Base-by-base conservation (phyloP, 2,797 vertebrate genomes). In the Tarsius wallacei region DNA sequence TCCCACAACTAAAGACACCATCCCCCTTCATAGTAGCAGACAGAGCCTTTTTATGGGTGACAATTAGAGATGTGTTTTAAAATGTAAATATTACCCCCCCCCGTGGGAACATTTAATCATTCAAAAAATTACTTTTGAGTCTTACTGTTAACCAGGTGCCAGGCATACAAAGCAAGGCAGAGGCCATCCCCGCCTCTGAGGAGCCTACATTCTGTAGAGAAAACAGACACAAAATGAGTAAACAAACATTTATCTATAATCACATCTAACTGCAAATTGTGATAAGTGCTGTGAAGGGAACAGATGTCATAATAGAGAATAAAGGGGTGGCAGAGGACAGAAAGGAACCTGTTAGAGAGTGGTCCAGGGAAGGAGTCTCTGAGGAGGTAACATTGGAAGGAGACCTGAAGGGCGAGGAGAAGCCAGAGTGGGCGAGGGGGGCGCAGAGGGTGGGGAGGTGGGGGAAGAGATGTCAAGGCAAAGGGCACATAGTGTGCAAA, bases 231-330 rank as follows among this genome's bases (percentile, higher is more conserved):
- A 92, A 96, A 70, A 77, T 1, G 28, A 76, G 42, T 33, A 77
- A 94, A 93, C 7, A 28, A 71, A 86, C 36, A 74, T 88, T 90
- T 87, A 42, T 86, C 61, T 93, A 0, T 83, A 63, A 83, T 82
- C 47, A 21, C 28, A 22, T 96, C 47, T 93, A 71, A 81, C 84
- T 68, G 61, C 71, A 86, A 87, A 73, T 86, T 80, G 78, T 86
- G 86, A 22, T 83, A 71, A 92, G 51, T 95, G 66, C 55, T 55
- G 2, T 76, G 61, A 70, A 80, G 90, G 33, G 42, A 82, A 63
- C 49, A 94, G 76, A 49, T 71, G 9, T 55, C 63, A 42, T 86
- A 83, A 86, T 92, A 57, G 87, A 68, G 92, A 90, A 24, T 59
- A 70, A 85, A 63, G n/a, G 57, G 42, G 21, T 33, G 16, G 22